These are phyloP conservation scores for Cromileptes altivelis DNA, from an alignment of 2,113 vertebrate species.

Conservation along the genomic window DNA sequence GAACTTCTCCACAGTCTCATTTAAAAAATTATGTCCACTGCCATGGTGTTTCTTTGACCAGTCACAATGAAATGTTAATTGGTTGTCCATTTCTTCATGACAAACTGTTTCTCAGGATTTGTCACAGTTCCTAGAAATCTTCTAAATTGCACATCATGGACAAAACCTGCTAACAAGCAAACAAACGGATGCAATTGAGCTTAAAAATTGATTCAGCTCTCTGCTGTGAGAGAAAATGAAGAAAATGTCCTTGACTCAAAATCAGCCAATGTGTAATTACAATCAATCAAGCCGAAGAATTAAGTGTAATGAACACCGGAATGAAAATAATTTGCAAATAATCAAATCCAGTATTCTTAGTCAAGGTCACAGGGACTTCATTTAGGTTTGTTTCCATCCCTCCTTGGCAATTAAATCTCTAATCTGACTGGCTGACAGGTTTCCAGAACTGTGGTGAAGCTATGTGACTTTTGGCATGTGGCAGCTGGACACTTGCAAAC, in stretches of 20 bases:
- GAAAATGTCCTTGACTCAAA: background rate
- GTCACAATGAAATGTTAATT: background rate
- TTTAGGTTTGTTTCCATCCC: background rate
- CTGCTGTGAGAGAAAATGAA: background rate
- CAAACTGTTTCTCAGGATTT: background rate
- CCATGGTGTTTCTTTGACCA: background rate
- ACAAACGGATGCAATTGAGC: background rate
- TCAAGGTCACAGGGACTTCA: background rate
- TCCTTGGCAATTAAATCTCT: background rate
- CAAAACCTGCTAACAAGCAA: background rate
- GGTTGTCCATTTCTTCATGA: background rate
- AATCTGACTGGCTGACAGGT: background rate
- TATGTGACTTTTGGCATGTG: background rate
- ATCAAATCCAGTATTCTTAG: background rate
- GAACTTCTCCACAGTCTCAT: background rate
- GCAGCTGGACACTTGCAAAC: background rate
- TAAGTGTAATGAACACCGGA: background rate
- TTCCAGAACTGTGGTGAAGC: background rate
- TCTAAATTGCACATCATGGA: background rate
- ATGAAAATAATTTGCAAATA: background rate
- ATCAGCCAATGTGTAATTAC: slow-evolving; percentile 8
- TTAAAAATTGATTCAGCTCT: background rate
- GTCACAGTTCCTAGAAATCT: background rate
- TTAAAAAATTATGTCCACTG: background rate
- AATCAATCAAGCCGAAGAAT: slow-evolving; percentile 11